A percentile compares a stretch with the other conserved stretches of the same genome.
Conservation (phyloP, 64 coral and sea anemone species). For the Stylophora pistillata region DNA sequence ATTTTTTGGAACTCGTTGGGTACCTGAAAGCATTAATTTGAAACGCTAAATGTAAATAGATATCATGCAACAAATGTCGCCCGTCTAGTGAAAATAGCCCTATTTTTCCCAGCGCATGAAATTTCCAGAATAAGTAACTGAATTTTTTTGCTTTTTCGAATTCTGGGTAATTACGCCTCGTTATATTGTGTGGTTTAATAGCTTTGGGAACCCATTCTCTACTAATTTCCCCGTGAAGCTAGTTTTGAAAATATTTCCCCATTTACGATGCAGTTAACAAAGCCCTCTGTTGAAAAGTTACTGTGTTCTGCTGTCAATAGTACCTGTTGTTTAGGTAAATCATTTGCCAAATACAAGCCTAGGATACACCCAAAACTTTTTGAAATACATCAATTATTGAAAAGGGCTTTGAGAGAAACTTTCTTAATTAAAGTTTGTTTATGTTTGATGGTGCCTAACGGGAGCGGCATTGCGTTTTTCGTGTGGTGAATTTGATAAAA, state of each 20-base stretch:
- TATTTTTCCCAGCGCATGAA: no score
- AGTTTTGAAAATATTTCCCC: neutral
- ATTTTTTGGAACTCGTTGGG: neutral
- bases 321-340: slow-evolving; percentile 3
- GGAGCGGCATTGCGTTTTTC: neutral
- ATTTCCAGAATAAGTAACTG: neutral
- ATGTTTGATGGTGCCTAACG: neutral
- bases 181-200: neutral
- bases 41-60: neutral
- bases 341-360: neutral
- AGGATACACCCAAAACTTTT: neutral
- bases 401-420: neutral
- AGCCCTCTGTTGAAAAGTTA: no score
- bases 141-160: neutral
- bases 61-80: neutral
- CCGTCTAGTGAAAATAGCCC: no score
- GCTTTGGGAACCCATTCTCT: neutral
- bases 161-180: neutral
- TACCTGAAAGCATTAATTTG: neutral
- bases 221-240: neutral
- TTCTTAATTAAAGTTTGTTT: neutral
- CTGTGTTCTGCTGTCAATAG: neutral
- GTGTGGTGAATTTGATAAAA: neutral
- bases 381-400: slow-evolving; percentile 2
- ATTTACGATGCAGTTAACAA: neutral